Base-by-base conservation (phyloP, 2,888 invertebrate species). In the Rhodophaea formosa region DNA sequence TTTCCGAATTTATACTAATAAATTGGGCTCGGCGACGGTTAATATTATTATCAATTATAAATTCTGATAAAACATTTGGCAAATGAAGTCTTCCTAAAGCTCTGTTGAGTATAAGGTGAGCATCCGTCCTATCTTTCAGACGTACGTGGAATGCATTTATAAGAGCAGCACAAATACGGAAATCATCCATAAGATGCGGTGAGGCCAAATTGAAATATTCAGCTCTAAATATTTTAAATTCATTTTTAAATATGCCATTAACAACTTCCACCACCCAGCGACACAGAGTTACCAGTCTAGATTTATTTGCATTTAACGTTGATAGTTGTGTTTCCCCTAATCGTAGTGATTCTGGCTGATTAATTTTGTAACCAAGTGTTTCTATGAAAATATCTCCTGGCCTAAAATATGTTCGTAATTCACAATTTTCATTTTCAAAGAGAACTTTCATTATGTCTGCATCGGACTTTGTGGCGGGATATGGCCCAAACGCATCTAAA, bases 401-500 rank as follows among this genome's bases (percentile, higher is more conserved):
- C 14, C 8, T 14, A 32, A 57, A 57, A 57, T 10, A 53, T 5
- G n/a, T 15, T 35, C 57, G 52, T 8, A 52, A 46, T n/a, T 14
- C 14, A 8, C 43, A n/a, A 32, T 45, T 29, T 35, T 32, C 35
- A 52, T 52, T 45, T 43, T 52, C 12, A 29, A 57, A 57, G 42
- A 52, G 30, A 15, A n/a, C n/a, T n/a, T n/a, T 45, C 56, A 52
- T 57, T 7, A 57, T 57, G 14, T 43, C 23, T 1, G 51, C 56
- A 51, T 56, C 56, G 15, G 44, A 44, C 12, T 17, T 12, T 17
- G 57, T 52, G 15, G 57, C 57, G 16, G 51, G 32, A 15, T 57
- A 57, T n/a, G 57, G 57, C 7, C 57, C 51, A 32, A 52, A 51
- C 29, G 30, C 44, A 44, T 52, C 44, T 23, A 56, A 46, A 17